phyloP scores from a whole-genome alignment of 2,113 vertebrate genomes.

The Indicator indicator region DNA sequence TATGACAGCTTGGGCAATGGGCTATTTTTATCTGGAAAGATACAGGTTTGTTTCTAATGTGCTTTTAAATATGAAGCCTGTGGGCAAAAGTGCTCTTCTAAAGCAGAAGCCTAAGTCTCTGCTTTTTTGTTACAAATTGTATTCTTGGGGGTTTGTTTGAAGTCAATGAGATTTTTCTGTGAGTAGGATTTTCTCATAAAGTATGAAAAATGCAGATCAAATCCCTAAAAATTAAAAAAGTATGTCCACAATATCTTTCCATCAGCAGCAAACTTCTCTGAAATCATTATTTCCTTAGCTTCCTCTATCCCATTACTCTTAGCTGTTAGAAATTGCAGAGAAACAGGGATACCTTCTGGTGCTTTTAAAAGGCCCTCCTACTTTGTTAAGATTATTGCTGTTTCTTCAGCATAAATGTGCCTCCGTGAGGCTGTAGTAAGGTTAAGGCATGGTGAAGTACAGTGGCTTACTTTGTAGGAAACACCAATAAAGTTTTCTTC shows the following conservation, averaged over 20 bases:
- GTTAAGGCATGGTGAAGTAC: neutral
- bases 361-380: neutral
- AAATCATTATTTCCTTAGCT: neutral
- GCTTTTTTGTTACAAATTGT: neutral
- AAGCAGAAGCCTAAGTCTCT: neutral
- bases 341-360: neutral
- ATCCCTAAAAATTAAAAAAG: neutral
- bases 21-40: neutral
- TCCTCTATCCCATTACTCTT: neutral
- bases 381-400: neutral
- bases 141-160: neutral
- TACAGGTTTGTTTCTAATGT: neutral
- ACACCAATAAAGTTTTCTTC: neutral
- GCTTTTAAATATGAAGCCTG: neutral
- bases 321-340: neutral
- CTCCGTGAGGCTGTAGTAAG: neutral
- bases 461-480: neutral
- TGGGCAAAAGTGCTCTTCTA: neutral
- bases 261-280: neutral
- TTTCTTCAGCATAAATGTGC: neutral
- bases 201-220: neutral
- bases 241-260: neutral
- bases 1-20: neutral
- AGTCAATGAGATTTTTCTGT: neutral
- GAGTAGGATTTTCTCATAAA: neutral